Conservation (phyloP, 2,888 invertebrate genomes). For the Phanerotoma sp. region DNA sequence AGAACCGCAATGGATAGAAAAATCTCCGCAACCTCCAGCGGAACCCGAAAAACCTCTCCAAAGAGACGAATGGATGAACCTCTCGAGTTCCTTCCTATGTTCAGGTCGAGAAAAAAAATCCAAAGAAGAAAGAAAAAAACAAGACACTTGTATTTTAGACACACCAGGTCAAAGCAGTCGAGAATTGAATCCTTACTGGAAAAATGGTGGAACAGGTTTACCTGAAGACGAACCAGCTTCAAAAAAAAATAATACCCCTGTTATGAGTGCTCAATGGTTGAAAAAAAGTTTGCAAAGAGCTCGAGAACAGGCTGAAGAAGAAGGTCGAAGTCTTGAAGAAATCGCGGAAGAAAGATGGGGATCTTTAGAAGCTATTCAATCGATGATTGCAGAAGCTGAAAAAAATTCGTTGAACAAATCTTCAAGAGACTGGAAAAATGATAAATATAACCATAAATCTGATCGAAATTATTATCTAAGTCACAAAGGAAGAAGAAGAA, state of each 20-base stretch:
- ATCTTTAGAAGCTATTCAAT: slow-evolving; percentile 60
- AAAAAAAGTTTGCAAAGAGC: slow-evolving; percentile 61
- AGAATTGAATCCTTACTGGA: slow-evolving; percentile 94
- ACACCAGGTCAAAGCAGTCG: slow-evolving; percentile 69
- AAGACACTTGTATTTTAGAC: slow-evolving; percentile 65
- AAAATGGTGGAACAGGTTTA: slow-evolving; percentile 81
- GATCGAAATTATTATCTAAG: slow-evolving; percentile 14
- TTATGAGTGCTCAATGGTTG: slow-evolving; percentile 59
- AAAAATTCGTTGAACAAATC: slow-evolving; percentile 27
- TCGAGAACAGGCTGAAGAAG: slow-evolving; percentile 61
- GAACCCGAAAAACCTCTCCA: slow-evolving; percentile 36
- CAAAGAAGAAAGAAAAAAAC: slow-evolving; percentile 58
- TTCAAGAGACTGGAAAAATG: slow-evolving; percentile 9
- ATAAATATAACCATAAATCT: slow-evolving; percentile 23
- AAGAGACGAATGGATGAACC: slow-evolving; percentile 81
- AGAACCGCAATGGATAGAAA: slow-evolving; percentile 68
- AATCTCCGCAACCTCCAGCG: slow-evolving; percentile 35
- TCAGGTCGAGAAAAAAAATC: slow-evolving; percentile 54
- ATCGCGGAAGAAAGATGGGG: slow-evolving; percentile 65
- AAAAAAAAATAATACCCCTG: slow-evolving; percentile 41
- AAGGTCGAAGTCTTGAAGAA: slow-evolving; percentile 60
- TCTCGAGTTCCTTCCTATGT: slow-evolving; percentile 61
- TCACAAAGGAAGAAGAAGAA: too few relatives aligned
- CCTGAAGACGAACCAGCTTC: slow-evolving; percentile 60
- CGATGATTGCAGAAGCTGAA: slow-evolving; percentile 61